phyloP scores from a whole-genome alignment of 2,888 invertebrate genomes.

The Oconnorella tubifera region DNA sequence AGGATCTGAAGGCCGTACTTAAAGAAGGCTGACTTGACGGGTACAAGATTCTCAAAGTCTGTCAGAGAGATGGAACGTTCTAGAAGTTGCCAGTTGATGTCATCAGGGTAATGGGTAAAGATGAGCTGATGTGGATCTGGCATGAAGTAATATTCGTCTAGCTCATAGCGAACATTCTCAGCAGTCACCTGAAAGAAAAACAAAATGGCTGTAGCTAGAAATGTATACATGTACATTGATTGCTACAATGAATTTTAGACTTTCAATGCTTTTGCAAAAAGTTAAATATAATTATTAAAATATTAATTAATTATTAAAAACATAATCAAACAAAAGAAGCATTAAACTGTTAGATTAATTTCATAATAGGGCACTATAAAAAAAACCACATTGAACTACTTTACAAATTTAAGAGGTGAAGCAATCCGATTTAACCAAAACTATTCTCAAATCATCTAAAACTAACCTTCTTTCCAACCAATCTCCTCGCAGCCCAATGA shows the following conservation, averaged over 20 bases:
- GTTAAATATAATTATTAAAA: too few species aligned
- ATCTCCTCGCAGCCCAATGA: conserved; percentile 56
- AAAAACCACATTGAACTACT: too few species aligned
- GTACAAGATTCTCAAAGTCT: conserved; percentile 56
- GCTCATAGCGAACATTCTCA: conserved; percentile 54
- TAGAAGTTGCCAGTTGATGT: conserved; percentile 54
- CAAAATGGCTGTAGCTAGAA: too few species aligned
- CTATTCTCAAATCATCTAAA: too few species aligned
- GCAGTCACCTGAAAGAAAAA: conserved; percentile 36
- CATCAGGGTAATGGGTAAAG: conserved; percentile 56
- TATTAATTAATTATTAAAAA: neutral
- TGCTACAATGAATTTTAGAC: too few species aligned
- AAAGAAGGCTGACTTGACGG: conserved; percentile 57
- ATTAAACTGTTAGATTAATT: too few species aligned
- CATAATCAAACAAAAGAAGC: too few species aligned
- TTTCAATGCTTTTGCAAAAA: too few species aligned
- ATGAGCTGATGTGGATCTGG: conserved; percentile 55
- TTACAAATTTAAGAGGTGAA: too few species aligned
- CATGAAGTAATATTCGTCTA: conserved; percentile 56
- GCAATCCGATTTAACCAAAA: too few species aligned
- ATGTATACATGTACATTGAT: too few species aligned
- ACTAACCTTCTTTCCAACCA: conserved; percentile 54
- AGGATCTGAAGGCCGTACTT: conserved; percentile 55
- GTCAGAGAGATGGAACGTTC: conserved; percentile 47
- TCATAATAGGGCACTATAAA: too few species aligned